Percentiles rank a stretch among this genome's conserved stretches.
These are phyloP conservation scores for Neoascia interrupta DNA, from an alignment of 2,888 invertebrate genomes.

Conservation along the genomic window DNA sequence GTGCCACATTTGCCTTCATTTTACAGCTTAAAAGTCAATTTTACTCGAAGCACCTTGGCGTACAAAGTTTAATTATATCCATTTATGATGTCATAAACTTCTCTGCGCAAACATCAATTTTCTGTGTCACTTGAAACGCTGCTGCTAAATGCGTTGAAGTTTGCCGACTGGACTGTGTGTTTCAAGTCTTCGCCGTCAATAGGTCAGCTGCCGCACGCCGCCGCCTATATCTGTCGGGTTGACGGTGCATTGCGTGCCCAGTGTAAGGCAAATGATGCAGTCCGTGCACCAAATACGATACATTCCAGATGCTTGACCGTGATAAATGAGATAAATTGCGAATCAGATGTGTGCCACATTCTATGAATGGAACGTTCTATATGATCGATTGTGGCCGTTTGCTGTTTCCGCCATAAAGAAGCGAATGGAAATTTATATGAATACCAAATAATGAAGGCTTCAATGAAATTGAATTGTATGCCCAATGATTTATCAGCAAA, in stretches of 20 bases:
- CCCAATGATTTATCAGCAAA: no score
- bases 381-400: no score
- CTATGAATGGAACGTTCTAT: constrained; percentile 18
- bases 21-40: no score
- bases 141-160: constrained; percentile 57
- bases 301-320: constrained; percentile 51
- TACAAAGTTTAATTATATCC: no score
- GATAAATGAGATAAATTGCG: constrained; percentile 37
- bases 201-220: constrained; percentile 53
- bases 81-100: constrained; percentile 43
- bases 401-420: no score
- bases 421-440: no score
- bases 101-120: constrained; percentile 51
- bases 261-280: not conserved
- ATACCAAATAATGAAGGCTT: no score
- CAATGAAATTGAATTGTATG: no score
- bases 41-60: no score
- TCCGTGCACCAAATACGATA: constrained; percentile 22
- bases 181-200: constrained; percentile 46
- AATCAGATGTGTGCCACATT: constrained; percentile 18
- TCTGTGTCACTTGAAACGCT: constrained; percentile 62
- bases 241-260: constrained; percentile 21
- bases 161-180: constrained; percentile 46
- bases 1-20: no score
- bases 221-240: not conserved